Percentiles rank a stretch among this genome's conserved stretches.
Conservation (phyloP, 2,113 vertebrate genomes). For the Nothoprocta pentlandii region DNA sequence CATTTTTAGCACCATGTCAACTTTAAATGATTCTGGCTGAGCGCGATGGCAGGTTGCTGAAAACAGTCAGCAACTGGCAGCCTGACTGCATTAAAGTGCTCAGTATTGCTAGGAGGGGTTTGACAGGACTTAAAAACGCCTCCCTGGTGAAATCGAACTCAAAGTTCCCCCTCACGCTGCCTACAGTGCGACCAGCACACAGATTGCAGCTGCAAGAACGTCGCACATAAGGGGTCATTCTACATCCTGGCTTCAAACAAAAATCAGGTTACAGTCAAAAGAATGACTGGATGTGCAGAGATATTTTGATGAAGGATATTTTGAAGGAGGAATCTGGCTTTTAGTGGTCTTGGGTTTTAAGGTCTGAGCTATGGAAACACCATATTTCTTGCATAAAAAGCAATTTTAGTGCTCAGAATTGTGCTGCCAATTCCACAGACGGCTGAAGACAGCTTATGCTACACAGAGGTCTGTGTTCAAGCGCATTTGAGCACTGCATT, state of each 20-base stretch:
- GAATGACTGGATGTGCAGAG: background rate
- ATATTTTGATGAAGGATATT: background rate
- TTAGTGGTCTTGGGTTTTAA: background rate
- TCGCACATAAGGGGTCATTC: background rate
- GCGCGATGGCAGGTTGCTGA: conserved; percentile 48
- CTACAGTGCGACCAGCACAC: background rate
- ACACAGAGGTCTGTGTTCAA: background rate
- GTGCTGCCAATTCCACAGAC: background rate
- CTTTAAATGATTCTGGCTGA: conserved; percentile 53
- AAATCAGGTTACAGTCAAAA: conserved; percentile 1
- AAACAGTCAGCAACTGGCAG: conserved; percentile 53
- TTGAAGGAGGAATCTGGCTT: background rate
- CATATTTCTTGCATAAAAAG: background rate
- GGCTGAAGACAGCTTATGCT: background rate
- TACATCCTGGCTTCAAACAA: background rate
- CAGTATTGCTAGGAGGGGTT: conserved; percentile 23
- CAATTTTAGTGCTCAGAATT: background rate
- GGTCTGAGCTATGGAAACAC: background rate
- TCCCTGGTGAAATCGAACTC: background rate
- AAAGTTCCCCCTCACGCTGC: background rate
- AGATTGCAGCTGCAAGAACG: background rate
- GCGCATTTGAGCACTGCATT: background rate
- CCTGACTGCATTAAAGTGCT: conserved; percentile 24
- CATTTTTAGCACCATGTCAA: conserved; percentile 57
- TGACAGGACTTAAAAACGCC: conserved; percentile 3